Conservation (phyloP, 1,140 invertebrate species). For the Mercenaria mercenaria region DNA sequence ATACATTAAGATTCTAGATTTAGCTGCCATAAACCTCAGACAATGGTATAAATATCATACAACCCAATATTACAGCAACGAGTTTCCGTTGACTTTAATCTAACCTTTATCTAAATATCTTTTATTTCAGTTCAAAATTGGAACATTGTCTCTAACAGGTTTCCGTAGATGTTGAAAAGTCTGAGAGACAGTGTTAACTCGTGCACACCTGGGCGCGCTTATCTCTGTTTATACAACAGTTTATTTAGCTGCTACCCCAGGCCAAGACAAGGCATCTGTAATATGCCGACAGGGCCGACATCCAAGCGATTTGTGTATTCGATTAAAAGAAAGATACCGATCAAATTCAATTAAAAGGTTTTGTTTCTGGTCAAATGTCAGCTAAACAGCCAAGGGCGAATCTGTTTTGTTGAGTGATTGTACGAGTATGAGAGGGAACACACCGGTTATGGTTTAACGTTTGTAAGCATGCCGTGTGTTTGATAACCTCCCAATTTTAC, state of each 20-base stretch:
- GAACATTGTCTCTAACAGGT: neutral
- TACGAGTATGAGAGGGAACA: conserved; percentile 1
- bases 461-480: neutral
- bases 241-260: conserved; percentile 25
- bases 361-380: conserved; percentile 50
- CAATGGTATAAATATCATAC: too few relatives aligned
- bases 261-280: conserved; percentile 25
- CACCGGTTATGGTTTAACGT: neutral
- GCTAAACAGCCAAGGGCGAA: conserved; percentile 50
- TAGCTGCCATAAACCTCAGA: too few relatives aligned
- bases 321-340: conserved; percentile 35
- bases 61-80: too few relatives aligned
- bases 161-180: conserved; percentile 11
- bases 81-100: too few relatives aligned
- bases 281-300: neutral
- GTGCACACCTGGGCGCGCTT: conserved; percentile 53
- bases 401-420: conserved; percentile 34
- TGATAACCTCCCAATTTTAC: conserved; percentile 17
- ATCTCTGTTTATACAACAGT: conserved; percentile 55
- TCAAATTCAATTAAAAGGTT: conserved; percentile 33
- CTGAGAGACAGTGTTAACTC: conserved; percentile 32
- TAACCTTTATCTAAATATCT: too few relatives aligned
- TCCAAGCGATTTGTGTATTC: conserved; percentile 47
- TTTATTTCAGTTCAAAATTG: too few relatives aligned
- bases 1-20: too few relatives aligned